Base-by-base conservation (phyloP, 1,140 invertebrate species). In the Patella vulgata region DNA sequence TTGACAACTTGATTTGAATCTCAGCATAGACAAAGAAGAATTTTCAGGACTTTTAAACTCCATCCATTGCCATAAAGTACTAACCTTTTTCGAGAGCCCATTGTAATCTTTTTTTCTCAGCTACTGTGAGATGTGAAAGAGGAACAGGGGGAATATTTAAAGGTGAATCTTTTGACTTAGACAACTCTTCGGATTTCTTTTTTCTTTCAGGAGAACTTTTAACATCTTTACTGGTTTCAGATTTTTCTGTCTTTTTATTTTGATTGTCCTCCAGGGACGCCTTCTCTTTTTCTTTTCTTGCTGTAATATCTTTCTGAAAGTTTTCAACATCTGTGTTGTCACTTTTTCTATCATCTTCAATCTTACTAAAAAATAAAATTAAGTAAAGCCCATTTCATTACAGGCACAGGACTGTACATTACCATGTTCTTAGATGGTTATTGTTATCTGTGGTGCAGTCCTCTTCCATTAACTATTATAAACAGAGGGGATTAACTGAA, bases 31-130 rank as follows among this genome's bases (percentile, higher is more conserved):
- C n/a, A n/a, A n/a, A n/a, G n/a, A n/a, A n/a, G n/a, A n/a, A n/a
- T n/a, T n/a, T n/a, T n/a, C n/a, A n/a, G n/a, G n/a, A n/a, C n/a
- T n/a, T n/a, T n/a, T n/a, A n/a, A n/a, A n/a, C n/a, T n/a, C n/a
- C n/a, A n/a, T n/a, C n/a, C n/a, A n/a, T n/a, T n/a, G n/a, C n/a
- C n/a, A n/a, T n/a, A n/a, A n/a, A n/a, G n/a, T 9, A 31, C 54
- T 17, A 66, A 82, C 81, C 79, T 74, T 71, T 79, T 57, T 82
- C 80, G 64, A 50, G 71, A 43, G 77, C 75, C 81, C 82, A 82
- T 60, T 83, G 78, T 9, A 77, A 67, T 40, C 72, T 64, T 54
- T 83, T 83, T 51, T 74, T 77, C 63, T 83, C 82, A 9, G 73
- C 75, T 28, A 81, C 53, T 9, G 73, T 77, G 69, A 80, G 69